Evolutionary conservation across 2,113 vertebrate genomes (phyloP).

Genomic region (Myiagra hebetior): DNA sequence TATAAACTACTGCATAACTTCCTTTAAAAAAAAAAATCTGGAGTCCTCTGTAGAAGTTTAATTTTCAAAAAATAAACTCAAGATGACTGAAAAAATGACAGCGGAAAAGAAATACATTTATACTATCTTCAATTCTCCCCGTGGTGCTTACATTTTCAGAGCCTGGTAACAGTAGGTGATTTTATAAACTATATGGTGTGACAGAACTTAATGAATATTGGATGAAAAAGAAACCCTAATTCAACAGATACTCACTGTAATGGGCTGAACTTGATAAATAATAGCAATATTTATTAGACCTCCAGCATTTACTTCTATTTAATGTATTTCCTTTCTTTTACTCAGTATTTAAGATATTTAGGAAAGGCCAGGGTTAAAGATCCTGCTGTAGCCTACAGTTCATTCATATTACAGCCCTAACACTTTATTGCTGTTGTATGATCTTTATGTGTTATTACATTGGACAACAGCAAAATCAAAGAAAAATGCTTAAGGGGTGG

Average conservation of each 20-base stretch:
- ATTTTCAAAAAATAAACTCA: slow-evolving; percentile 7
- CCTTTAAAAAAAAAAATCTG: not conserved
- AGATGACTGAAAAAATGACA: not conserved
- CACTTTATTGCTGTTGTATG: not conserved
- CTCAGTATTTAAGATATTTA: not conserved
- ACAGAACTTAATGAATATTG: slow-evolving; percentile 34
- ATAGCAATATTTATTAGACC: not conserved
- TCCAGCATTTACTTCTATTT: not conserved
- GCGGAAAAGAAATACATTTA: slow-evolving; percentile 27
- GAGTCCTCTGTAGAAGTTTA: not conserved
- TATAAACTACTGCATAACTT: not conserved
- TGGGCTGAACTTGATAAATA: not conserved
- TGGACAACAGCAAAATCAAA: not conserved
- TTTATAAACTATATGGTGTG: slow-evolving; percentile 27
- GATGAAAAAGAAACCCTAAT: not conserved
- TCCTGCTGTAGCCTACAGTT: not conserved
- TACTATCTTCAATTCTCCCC: not conserved
- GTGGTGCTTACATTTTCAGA: not conserved
- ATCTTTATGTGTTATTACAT: not conserved
- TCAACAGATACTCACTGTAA: not conserved
- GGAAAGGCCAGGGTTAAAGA: not conserved
- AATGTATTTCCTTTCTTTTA: not conserved
- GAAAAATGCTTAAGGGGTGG: not conserved
- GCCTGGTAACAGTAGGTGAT: slow-evolving; percentile 8
- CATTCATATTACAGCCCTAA: not conserved